Percentiles rank a stretch among this genome's conserved stretches.
These are phyloP conservation scores for Cancer borealis DNA, from an alignment of 2,888 invertebrate species.

Conservation along the genomic window DNA sequence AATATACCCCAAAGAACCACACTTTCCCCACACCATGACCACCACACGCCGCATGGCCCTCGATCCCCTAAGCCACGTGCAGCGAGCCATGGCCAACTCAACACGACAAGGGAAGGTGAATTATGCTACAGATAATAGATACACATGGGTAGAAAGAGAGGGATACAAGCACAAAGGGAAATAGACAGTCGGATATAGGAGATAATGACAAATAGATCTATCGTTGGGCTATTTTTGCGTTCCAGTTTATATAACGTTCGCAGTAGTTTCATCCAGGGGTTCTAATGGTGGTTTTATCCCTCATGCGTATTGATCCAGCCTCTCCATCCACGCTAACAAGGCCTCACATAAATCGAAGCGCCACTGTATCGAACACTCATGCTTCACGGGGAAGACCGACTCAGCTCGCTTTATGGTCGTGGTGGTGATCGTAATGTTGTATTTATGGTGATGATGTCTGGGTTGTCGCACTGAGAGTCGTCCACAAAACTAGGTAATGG, in stretches of 20 bases:
- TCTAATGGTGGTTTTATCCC: background rate
- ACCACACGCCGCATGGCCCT: too few relatives aligned
- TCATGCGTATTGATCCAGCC: background rate
- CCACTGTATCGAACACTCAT: slow-evolving; percentile 21
- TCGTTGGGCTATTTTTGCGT: background rate
- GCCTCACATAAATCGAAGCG: slow-evolving; percentile 10
- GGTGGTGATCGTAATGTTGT: background rate
- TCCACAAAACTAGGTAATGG: too few relatives aligned
- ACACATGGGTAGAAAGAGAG: too few relatives aligned
- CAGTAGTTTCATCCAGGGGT: background rate
- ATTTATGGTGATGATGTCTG: background rate
- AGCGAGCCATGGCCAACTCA: too few relatives aligned
- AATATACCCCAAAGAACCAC: too few relatives aligned
- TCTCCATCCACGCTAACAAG: slow-evolving; percentile 21
- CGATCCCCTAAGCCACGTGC: too few relatives aligned
- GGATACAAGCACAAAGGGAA: too few relatives aligned
- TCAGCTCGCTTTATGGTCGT: background rate
- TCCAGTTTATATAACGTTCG: background rate
- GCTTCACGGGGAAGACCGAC: background rate
- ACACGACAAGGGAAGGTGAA: too few relatives aligned
- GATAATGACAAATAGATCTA: too few relatives aligned
- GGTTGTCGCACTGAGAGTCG: background rate
- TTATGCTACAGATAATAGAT: too few relatives aligned
- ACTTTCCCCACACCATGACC: too few relatives aligned
- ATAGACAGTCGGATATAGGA: too few relatives aligned